These are phyloP conservation scores for Strigops habroptila DNA, from an alignment of 2,113 vertebrate genomes.

Conservation along the genomic window DNA sequence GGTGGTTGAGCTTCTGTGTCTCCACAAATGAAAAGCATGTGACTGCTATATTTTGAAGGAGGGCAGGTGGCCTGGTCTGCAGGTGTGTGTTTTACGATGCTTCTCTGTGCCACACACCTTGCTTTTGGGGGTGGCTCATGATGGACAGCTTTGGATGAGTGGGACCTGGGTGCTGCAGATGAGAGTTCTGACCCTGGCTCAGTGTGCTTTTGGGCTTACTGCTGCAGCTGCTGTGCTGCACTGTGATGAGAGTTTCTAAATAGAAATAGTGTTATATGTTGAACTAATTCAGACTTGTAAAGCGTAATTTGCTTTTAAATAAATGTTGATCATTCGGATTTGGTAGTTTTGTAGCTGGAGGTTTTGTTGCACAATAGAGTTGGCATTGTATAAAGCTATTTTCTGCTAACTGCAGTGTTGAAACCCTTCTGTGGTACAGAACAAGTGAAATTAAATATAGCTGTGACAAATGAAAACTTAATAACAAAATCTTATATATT, in stretches of 20 bases:
- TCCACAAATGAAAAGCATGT: background rate
- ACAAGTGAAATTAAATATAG: background rate
- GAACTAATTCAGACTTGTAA: background rate
- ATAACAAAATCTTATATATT: background rate
- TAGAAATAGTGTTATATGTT: background rate
- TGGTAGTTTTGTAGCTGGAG: background rate
- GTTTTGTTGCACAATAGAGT: background rate
- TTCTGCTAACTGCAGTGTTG: background rate
- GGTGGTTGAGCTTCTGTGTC: background rate
- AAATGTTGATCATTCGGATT: background rate
- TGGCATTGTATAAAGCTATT: background rate
- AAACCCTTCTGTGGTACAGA: background rate
- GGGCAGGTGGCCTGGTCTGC: background rate
- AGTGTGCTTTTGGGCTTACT: background rate
- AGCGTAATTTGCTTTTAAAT: background rate
- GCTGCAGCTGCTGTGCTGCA: background rate
- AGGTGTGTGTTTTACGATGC: background rate
- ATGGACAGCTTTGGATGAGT: fast-evolving
- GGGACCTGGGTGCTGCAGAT: background rate
- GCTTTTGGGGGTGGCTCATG: too few species aligned
- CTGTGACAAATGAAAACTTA: background rate
- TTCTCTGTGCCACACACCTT: fast-evolving
- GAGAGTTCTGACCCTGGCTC: too few species aligned
- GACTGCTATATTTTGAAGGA: fast-evolving
- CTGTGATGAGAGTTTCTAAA: fast-evolving